A percentile compares a stretch with the other conserved stretches of the same genome.
Evolutionary conservation across 2,888 invertebrate species (phyloP).

Genomic region (Yponomeuta plumbellus): DNA sequence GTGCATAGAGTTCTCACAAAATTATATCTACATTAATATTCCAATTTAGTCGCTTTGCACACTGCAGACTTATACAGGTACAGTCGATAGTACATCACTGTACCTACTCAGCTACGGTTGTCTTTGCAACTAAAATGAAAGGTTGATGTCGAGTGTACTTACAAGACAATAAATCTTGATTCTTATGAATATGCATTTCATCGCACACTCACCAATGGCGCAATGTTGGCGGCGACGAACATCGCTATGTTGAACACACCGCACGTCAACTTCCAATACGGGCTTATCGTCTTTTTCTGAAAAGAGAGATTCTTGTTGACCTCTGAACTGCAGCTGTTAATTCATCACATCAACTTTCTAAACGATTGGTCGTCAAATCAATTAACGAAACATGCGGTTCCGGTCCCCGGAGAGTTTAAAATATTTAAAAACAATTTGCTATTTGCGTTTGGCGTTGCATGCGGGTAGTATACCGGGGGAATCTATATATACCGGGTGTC

Average conservation of each 20-base stretch:
- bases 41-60: no score
- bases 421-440: background rate
- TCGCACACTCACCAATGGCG: constrained; percentile 49
- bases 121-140: no score
- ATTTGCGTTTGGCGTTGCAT: no score
- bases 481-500: no score
- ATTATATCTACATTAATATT: no score
- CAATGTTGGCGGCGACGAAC: constrained; percentile 54
- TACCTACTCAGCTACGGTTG: no score
- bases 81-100: no score
- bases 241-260: constrained; percentile 56
- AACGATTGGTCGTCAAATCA: constrained; percentile 1
- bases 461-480: no score
- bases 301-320: constrained; percentile 23
- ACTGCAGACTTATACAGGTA: no score
- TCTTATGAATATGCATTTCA: background rate
- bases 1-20: no score
- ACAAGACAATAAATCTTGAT: no score
- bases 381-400: background rate
- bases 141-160: no score
- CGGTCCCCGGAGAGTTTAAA: background rate
- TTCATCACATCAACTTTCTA: background rate
- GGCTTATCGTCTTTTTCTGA: constrained; percentile 56
- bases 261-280: constrained; percentile 56
- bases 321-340: constrained; percentile 2